Conservation (phyloP, 2,888 invertebrate species). For the Sphaerophoria taeniata region DNA sequence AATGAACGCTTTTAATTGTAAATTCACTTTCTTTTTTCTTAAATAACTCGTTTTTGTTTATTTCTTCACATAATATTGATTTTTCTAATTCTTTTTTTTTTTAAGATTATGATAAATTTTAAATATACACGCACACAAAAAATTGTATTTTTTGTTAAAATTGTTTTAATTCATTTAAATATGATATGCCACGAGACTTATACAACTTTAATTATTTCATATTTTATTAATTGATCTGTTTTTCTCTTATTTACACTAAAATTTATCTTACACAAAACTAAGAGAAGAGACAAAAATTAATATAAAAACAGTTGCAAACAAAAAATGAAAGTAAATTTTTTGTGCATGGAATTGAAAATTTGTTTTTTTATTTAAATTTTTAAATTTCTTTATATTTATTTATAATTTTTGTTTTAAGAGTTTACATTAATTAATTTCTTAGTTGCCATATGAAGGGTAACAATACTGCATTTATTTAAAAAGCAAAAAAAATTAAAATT, state of each 20-base stretch:
- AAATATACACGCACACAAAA: slow-evolving; percentile 55
- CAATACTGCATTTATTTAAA: slow-evolving; percentile 70
- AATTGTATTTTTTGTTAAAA: slow-evolving; percentile 9
- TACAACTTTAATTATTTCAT: slow-evolving; percentile 40
- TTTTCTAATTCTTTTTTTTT: neutral
- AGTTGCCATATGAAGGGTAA: slow-evolving; percentile 70
- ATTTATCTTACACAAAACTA: slow-evolving; percentile 26
- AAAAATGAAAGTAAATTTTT: slow-evolving; percentile 21
- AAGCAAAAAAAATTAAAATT: slow-evolving; percentile 20
- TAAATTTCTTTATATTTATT: slow-evolving; percentile 28
- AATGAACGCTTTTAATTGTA: slow-evolving; percentile 35
- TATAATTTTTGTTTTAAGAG: slow-evolving; percentile 44
- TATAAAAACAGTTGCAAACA: slow-evolving; percentile 3
- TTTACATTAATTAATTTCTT: slow-evolving; percentile 37
- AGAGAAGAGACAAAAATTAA: slow-evolving; percentile 26
- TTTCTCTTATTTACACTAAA: slow-evolving; percentile 64
- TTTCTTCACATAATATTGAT: slow-evolving; percentile 14
- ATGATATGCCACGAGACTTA: slow-evolving; percentile 39
- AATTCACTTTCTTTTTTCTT: slow-evolving; percentile 27
- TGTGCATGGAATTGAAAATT: slow-evolving; percentile 66
- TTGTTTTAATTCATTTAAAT: slow-evolving; percentile 7
- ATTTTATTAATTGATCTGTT: slow-evolving; percentile 19
- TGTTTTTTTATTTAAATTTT: slow-evolving; percentile 50
- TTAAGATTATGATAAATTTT: slow-evolving; percentile 38
- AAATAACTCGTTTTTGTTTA: neutral